These are phyloP conservation scores for Oncorhynchus clarkii DNA, from an alignment of 2,113 vertebrate genomes.

Conservation along the genomic window DNA sequence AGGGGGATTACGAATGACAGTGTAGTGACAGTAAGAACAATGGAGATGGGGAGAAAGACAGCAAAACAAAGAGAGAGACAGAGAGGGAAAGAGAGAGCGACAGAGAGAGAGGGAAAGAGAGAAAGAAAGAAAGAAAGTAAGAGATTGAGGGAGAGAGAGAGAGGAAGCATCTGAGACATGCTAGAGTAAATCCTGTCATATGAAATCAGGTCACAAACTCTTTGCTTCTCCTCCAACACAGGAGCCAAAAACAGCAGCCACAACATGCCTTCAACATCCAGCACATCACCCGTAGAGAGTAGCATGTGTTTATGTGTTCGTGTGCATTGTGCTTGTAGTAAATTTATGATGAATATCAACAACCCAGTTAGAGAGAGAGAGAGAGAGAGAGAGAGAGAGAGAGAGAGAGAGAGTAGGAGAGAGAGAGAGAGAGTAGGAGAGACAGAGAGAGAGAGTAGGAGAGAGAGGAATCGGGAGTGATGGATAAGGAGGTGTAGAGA, in stretches of 20 bases:
- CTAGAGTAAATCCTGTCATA: constrained; percentile 54
- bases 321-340: not conserved
- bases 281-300: too few relatives aligned
- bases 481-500: not conserved
- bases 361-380: too few relatives aligned
- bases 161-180: constrained; percentile 25
- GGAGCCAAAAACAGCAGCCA: not conserved
- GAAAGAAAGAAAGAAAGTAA: constrained; percentile 4
- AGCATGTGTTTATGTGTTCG: not conserved
- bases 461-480: not conserved
- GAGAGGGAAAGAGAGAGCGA: not conserved
- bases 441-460: not conserved
- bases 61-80: constrained; percentile 32
- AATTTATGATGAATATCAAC: too few relatives aligned
- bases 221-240: constrained; percentile 14
- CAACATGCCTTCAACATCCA: not conserved
- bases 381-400: too few relatives aligned
- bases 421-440: too few relatives aligned
- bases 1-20: not conserved
- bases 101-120: too few relatives aligned
- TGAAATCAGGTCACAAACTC: constrained; percentile 43
- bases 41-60: constrained; percentile 5
- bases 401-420: too few relatives aligned
- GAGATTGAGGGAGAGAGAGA: not conserved
- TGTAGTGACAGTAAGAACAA: constrained; percentile 25